Conservation (phyloP, 2,113 vertebrate species). For the Tetrax tetrax region DNA sequence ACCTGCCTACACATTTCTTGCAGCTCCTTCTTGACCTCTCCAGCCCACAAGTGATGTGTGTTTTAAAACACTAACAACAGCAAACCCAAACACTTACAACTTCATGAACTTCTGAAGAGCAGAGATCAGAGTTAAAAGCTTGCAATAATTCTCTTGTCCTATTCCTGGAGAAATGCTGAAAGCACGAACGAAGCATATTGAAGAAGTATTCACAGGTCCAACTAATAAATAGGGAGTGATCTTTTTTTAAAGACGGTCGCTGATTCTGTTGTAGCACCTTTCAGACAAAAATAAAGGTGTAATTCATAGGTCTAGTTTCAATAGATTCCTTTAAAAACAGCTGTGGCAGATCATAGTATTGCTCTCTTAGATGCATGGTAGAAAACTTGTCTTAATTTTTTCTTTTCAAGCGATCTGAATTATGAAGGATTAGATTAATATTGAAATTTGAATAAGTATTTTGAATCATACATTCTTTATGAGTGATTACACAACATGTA, state of each 20-base stretch:
- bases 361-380: background rate
- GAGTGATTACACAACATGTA: background rate
- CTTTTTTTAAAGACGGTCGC: background rate
- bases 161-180: background rate
- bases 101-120: background rate
- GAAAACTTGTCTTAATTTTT: background rate
- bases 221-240: background rate
- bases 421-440: background rate
- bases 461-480: background rate
- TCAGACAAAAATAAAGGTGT: background rate
- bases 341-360: background rate
- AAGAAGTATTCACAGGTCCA: background rate
- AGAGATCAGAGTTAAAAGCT: background rate
- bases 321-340: background rate
- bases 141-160: background rate
- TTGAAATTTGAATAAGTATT: background rate
- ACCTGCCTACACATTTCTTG: background rate
- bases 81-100: background rate
- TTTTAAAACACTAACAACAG: background rate
- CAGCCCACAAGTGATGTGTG: background rate
- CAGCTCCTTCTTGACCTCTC: background rate
- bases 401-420: too few species aligned
- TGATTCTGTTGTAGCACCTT: background rate
- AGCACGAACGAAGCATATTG: fast-evolving
- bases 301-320: background rate